phyloP scores from a whole-genome alignment of 2,888 invertebrate species.

The Melinopterus prodromus region DNA sequence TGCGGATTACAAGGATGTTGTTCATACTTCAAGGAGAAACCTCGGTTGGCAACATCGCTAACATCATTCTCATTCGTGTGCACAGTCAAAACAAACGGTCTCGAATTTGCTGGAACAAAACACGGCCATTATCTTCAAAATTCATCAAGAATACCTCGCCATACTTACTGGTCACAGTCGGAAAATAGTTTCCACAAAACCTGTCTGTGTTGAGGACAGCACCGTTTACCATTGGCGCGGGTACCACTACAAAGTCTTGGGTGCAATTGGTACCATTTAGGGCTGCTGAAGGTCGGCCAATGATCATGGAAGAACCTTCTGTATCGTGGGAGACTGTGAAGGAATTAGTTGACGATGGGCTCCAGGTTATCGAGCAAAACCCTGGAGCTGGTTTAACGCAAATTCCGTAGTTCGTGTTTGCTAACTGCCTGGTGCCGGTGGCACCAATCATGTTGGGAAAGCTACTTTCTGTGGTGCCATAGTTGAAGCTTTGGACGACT shows the following conservation, averaged over 20 bases:
- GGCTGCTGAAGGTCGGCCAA: conserved; percentile 67
- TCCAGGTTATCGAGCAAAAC: conserved; percentile 77
- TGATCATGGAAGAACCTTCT: conserved; percentile 66
- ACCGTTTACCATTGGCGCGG: conserved; percentile 66
- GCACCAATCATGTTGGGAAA: conserved; percentile 36
- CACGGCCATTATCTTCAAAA: background rate
- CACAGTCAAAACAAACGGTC: conserved; percentile 79
- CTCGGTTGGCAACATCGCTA: conserved; percentile 75
- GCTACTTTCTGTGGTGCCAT: conserved; percentile 65
- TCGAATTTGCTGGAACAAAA: conserved; percentile 65
- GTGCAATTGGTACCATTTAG: conserved; percentile 69
- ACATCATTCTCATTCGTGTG: conserved; percentile 72
- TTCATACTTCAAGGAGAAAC: conserved; percentile 76
- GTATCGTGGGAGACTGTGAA: conserved; percentile 79
- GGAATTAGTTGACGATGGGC: conserved; percentile 63
- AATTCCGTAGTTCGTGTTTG: conserved; percentile 74
- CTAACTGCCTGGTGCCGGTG: conserved; percentile 72
- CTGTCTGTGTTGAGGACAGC: conserved; percentile 67
- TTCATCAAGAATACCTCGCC: background rate
- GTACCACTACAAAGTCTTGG: conserved; percentile 79
- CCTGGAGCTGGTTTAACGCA: conserved; percentile 77
- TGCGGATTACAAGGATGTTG: conserved; percentile 68
- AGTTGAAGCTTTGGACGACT: conserved; percentile 78
- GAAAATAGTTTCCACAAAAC: conserved; percentile 79
- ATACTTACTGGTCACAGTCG: conserved; percentile 69